These are phyloP conservation scores for Fistularia commersonii DNA, from an alignment of 2,797 vertebrate species.

Conservation along the genomic window DNA sequence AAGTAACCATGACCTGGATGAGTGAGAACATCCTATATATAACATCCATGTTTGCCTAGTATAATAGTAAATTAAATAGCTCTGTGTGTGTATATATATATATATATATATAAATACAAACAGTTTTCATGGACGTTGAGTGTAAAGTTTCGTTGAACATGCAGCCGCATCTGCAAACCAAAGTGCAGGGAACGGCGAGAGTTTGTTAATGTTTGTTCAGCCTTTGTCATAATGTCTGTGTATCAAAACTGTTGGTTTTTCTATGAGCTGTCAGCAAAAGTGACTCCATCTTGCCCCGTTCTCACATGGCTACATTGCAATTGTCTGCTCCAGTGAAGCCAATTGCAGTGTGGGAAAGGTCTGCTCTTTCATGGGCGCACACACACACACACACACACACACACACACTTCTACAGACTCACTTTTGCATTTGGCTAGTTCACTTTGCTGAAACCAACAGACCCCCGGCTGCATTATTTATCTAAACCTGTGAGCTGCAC, in stretches of 20 bases:
- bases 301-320: constrained; percentile 84
- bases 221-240: constrained; percentile 45
- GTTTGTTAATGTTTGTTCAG: constrained; percentile 58
- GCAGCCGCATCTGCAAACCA: neutral
- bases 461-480: constrained; percentile 73
- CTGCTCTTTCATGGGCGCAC: constrained; percentile 78
- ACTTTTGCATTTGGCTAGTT: constrained; percentile 74
- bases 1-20: no score
- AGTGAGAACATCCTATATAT: no score
- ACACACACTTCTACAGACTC: constrained; percentile 27
- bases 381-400: constrained; percentile 38
- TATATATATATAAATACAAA: no score
- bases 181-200: constrained; percentile 11
- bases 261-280: constrained; percentile 72
- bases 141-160: constrained; percentile 38
- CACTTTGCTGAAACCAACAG: constrained; percentile 72
- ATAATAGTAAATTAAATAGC: no score
- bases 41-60: no score
- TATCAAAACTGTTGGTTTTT: constrained; percentile 67
- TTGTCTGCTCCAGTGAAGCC: constrained; percentile 83
- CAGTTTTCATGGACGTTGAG: neutral
- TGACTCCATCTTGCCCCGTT: constrained; percentile 79
- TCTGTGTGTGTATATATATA: no score
- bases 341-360: constrained; percentile 77
- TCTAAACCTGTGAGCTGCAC: constrained; percentile 66